Conservation (phyloP, 2,113 vertebrate genomes). For the Telmatochromis sp. region DNA sequence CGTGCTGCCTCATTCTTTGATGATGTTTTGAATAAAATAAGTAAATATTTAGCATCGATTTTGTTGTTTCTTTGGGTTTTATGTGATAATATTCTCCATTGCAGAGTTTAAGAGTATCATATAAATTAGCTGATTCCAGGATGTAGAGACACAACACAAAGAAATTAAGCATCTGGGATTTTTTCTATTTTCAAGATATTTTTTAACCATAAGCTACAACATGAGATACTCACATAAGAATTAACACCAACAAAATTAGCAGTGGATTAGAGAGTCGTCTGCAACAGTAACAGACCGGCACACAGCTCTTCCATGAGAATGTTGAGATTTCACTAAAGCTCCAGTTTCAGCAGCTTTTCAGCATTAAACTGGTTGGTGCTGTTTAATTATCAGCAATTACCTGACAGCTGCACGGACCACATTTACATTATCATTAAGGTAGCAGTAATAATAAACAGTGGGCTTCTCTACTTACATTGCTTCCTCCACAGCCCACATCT, state of each 20-base stretch:
- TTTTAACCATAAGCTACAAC: not conserved
- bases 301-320: not conserved
- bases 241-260: not conserved
- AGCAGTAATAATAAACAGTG: not conserved
- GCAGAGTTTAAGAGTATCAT: not conserved
- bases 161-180: not conserved
- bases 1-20: not conserved
- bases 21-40: not conserved
- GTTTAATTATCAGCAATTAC: not conserved
- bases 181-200: not conserved
- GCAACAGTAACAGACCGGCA: not conserved
- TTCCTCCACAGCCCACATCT: accelerated
- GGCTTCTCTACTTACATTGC: not conserved
- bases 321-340: not conserved
- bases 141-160: not conserved
- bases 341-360: not conserved
- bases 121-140: not conserved
- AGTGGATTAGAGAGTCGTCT: not conserved
- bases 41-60: not conserved
- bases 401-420: not conserved
- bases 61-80: not conserved
- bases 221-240: not conserved
- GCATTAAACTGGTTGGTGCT: not conserved
- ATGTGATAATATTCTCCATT: not conserved
- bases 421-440: not conserved